Evolutionary conservation across 1,140 invertebrate genomes (phyloP).

Genomic region (Sminthurides bifidus): DNA sequence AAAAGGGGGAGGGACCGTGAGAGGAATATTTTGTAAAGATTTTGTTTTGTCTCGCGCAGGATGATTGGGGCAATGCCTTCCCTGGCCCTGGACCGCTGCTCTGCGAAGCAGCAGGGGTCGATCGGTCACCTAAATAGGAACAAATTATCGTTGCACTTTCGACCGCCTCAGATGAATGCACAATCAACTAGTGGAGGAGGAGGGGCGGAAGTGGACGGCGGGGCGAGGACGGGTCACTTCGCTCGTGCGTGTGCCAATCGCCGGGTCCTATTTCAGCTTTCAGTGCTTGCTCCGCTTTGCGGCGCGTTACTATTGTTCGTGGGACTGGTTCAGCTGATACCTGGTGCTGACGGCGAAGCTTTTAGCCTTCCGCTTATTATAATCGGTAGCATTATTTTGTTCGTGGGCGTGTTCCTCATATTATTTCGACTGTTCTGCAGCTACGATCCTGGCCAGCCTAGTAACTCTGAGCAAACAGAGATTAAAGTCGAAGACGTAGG

Average conservation of each 20-base stretch:
- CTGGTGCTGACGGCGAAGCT: constrained; percentile 57
- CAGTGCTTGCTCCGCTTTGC: constrained; percentile 58
- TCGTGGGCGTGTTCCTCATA: constrained; percentile 20
- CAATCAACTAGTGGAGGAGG: not conserved
- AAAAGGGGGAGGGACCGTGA: too few relatives aligned
- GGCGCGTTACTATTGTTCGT: constrained; percentile 64
- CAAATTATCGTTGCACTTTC: constrained; percentile 27
- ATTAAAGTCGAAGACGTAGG: constrained; percentile 8
- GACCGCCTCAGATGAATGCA: constrained; percentile 12
- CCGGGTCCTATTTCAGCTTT: constrained; percentile 46
- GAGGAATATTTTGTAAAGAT: too few relatives aligned
- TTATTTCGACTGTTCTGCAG: constrained; percentile 21
- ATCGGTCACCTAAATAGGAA: constrained; percentile 18
- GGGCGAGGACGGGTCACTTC: constrained; percentile 1
- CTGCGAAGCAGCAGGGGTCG: constrained; percentile 42
- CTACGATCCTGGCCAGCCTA: constrained; percentile 6
- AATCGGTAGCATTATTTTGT: constrained; percentile 12
- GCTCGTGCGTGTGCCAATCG: constrained; percentile 20
- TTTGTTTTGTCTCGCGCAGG: too few relatives aligned
- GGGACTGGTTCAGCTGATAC: constrained; percentile 64
- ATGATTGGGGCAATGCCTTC: constrained; percentile 73
- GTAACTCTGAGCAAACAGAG: not conserved
- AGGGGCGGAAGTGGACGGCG: too few relatives aligned
- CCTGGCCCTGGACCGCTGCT: constrained; percentile 66
- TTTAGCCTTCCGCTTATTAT: constrained; percentile 18